These are phyloP conservation scores for Globia sparganii DNA, from an alignment of 2,888 invertebrate genomes.

Conservation along the genomic window DNA sequence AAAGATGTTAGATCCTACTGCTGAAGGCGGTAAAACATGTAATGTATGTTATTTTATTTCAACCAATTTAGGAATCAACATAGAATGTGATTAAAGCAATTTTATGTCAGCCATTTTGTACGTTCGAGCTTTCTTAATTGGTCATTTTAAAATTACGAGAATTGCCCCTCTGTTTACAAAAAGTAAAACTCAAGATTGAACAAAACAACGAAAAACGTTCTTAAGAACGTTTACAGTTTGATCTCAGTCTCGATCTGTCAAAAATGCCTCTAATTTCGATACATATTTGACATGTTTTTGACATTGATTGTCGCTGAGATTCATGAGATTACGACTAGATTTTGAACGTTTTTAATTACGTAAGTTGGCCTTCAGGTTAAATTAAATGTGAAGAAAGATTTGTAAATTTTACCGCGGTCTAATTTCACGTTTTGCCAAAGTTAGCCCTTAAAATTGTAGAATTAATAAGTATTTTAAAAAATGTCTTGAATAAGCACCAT, in stretches of 20 bases:
- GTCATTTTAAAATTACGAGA: no score
- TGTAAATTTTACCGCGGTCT: background rate
- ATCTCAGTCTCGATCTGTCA: no score
- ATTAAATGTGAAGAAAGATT: constrained; percentile 20
- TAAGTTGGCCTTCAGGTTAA: background rate
- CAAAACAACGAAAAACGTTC: no score
- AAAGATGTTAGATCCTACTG: constrained; percentile 54
- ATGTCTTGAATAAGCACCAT: background rate
- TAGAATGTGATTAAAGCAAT: constrained; percentile 41
- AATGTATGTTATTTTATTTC: constrained; percentile 58
- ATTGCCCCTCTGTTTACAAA: no score
- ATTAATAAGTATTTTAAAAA: background rate
- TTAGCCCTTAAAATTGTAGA: no score
- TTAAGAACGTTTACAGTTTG: no score
- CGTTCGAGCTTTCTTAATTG: constrained; percentile 26
- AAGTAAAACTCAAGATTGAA: no score
- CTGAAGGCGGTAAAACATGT: constrained; percentile 44
- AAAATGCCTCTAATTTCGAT: background rate
- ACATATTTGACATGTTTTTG: background rate
- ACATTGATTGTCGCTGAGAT: no score
- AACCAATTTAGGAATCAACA: constrained; percentile 51
- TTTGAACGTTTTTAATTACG: no score
- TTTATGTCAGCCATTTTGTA: constrained; percentile 29
- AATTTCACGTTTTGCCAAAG: background rate
- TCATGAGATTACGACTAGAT: no score